phyloP scores from a whole-genome alignment of 2,113 vertebrate genomes.

The Tetrax tetrax region DNA sequence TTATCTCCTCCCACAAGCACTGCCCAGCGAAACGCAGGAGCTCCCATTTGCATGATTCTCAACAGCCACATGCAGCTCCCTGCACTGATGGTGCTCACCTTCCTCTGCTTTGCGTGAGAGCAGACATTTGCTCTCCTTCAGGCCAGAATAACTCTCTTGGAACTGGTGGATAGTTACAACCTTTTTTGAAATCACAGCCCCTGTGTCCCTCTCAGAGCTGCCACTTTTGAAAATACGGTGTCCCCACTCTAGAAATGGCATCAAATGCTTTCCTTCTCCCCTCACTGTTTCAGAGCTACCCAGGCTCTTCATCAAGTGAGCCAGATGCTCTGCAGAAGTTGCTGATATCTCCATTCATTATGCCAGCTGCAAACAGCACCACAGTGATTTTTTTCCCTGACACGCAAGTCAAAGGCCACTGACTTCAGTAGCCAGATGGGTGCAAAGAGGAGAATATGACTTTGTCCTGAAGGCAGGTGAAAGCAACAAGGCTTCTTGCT shows the following conservation, averaged over 20 bases:
- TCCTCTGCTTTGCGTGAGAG: not conserved
- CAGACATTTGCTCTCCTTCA: not conserved
- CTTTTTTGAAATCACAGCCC: not conserved
- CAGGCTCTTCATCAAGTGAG: not conserved
- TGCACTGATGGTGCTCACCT: fast-evolving
- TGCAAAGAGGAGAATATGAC: not conserved
- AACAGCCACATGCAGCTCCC: not conserved
- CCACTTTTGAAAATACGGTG: not conserved
- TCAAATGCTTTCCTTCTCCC: not conserved
- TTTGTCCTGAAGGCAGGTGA: not conserved
- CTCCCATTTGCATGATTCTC: not conserved
- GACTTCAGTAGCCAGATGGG: not conserved
- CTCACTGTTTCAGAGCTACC: not conserved
- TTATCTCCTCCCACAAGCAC: not conserved
- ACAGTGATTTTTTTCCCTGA: not conserved
- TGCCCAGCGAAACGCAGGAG: not conserved
- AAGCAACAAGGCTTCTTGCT: not conserved
- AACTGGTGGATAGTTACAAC: not conserved
- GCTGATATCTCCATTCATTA: not conserved
- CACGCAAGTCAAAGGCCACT: not conserved
- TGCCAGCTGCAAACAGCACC: not conserved
- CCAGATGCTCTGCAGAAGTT: not conserved
- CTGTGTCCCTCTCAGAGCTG: not conserved
- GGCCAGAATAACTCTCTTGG: not conserved
- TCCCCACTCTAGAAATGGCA: not conserved